Percentiles rank a stretch among this genome's conserved stretches.
Evolutionary conservation across 92 coral and sea anemone species (phyloP).

Genomic region (Ricordea florida): DNA sequence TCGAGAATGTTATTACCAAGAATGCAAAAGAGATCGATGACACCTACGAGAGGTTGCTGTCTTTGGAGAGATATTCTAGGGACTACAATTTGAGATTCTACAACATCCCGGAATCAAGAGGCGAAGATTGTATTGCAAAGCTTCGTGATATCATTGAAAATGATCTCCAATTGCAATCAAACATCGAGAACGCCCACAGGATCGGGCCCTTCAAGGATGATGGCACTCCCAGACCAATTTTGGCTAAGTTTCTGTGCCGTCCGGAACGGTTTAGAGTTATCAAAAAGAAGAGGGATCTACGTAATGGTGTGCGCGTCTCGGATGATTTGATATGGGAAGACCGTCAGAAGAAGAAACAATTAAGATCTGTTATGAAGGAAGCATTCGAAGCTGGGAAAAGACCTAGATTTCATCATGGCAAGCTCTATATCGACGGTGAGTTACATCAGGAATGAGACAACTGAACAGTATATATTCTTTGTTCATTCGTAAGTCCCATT

Average conservation of each 20-base stretch:
- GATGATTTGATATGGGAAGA: constrained; percentile 13
- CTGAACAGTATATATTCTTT: too few species aligned
- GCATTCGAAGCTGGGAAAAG: too few species aligned
- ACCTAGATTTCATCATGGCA: too few species aligned
- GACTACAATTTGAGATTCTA: constrained; percentile 30
- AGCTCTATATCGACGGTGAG: too few species aligned
- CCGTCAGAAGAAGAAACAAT: constrained; percentile 17
- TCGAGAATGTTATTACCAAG: constrained; percentile 13
- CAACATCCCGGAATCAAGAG: constrained; percentile 18
- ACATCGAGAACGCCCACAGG: constrained; percentile 27
- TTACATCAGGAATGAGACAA: too few species aligned
- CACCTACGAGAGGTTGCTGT: constrained; percentile 5
- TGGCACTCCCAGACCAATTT: constrained; percentile 41
- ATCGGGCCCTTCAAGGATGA: constrained; percentile 8
- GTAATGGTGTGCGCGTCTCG: constrained; percentile 2
- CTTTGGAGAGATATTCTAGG: constrained; percentile 35
- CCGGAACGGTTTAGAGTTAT: constrained; percentile 19
- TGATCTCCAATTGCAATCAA: constrained; percentile 3
- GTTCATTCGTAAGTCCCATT: too few species aligned
- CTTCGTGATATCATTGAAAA: constrained; percentile 3
- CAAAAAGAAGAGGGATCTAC: constrained; percentile 12
- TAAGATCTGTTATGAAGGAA: constrained; percentile 9
- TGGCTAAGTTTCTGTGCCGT: constrained; percentile 35
- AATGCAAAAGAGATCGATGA: constrained; percentile 2
- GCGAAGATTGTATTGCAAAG: constrained; percentile 17